Evolutionary conservation across 2,113 vertebrate genomes (phyloP).

Genomic region (Tor tambroides): DNA sequence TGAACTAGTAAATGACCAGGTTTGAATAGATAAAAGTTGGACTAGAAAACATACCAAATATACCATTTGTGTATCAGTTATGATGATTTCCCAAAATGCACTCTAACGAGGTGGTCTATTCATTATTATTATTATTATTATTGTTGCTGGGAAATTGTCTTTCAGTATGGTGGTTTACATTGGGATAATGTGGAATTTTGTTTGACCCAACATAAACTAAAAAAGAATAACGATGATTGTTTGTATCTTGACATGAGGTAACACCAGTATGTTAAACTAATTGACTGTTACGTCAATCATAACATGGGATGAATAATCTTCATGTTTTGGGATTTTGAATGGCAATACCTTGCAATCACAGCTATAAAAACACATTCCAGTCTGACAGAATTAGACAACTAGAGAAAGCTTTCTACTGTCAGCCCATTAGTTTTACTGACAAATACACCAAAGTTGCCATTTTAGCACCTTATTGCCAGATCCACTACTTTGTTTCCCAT

Average conservation of each 20-base stretch:
- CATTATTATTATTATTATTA: not conserved
- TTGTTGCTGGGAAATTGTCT: not conserved
- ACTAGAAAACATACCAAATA: not conserved
- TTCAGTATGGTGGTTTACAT: not conserved
- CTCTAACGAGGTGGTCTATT: not conserved
- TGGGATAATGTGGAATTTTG: not conserved
- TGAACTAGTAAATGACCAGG: not conserved
- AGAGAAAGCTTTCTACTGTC: not conserved
- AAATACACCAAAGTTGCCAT: not conserved
- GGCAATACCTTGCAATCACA: not conserved
- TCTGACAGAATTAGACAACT: not conserved
- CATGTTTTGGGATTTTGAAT: not conserved
- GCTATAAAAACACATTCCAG: not conserved
- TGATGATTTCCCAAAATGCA: not conserved
- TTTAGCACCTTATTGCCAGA: not conserved
- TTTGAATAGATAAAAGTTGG: not conserved
- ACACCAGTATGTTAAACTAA: not conserved
- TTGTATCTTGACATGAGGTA: not conserved
- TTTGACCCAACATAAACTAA: not conserved
- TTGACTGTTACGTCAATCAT: not conserved
- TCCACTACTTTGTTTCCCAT: not conserved
- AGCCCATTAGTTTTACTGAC: not conserved
- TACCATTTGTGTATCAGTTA: not conserved
- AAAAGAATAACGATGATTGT: not conserved
- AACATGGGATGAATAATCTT: not conserved